A percentile compares a stretch with the other conserved stretches of the same genome.
Conservation (phyloP, 35 echinoderm and acorn worm species). For the Lytechinus variegatus region DNA sequence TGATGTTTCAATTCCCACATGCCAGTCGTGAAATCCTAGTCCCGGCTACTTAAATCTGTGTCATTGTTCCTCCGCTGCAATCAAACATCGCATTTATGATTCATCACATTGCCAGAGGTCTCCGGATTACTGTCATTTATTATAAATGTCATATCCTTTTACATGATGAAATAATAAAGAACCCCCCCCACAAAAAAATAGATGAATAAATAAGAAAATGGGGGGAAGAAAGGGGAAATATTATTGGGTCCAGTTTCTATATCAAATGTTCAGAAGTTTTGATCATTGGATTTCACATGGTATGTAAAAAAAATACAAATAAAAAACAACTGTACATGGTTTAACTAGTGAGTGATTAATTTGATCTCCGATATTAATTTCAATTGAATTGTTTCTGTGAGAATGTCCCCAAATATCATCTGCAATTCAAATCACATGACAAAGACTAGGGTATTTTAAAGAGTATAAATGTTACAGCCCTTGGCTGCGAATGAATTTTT, state of each 20-base stretch:
- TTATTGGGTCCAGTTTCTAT: not conserved
- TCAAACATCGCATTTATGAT: conserved; percentile 19
- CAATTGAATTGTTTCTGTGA: not conserved
- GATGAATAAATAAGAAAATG: no score
- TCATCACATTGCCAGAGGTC: not conserved
- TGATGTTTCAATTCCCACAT: not conserved
- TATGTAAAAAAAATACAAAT: not conserved
- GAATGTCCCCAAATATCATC: no score
- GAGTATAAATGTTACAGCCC: no score
- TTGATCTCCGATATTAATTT: not conserved
- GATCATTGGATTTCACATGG: not conserved
- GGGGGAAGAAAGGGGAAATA: not conserved
- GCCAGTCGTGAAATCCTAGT: not conserved
- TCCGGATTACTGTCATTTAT: not conserved
- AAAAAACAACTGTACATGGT: not conserved
- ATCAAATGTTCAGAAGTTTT: not conserved
- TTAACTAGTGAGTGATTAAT: not conserved
- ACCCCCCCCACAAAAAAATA: not conserved
- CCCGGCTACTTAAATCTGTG: not conserved
- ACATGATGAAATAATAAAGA: not conserved
- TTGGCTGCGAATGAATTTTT: no score
- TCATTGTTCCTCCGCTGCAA: not conserved
- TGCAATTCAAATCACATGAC: no score
- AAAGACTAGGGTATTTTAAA: no score
- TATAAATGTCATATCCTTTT: not conserved